Evolutionary conservation across 2,888 invertebrate species (phyloP).

Genomic region (Catocala nupta): DNA sequence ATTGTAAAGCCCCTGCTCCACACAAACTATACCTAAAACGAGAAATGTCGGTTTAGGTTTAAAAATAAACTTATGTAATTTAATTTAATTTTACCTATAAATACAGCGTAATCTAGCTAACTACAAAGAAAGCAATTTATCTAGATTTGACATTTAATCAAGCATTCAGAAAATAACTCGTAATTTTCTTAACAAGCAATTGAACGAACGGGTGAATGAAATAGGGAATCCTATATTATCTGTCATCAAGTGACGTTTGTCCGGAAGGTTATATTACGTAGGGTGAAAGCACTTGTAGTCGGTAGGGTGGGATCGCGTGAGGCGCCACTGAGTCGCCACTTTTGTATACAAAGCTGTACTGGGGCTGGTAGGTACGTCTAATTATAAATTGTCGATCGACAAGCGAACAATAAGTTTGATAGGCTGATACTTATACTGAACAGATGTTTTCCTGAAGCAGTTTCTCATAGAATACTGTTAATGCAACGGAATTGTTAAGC

Average conservation of each 20-base stretch:
- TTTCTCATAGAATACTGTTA: constrained; percentile 6
- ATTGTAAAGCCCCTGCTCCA: too few species aligned
- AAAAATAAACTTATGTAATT: too few species aligned
- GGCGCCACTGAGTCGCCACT: constrained; percentile 63
- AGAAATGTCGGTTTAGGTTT: too few species aligned
- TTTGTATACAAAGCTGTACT: constrained; percentile 47
- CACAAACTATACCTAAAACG: too few species aligned
- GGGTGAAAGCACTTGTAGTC: constrained; percentile 53
- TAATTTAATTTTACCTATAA: too few species aligned
- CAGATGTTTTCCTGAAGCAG: constrained; percentile 24
- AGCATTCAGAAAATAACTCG: constrained; percentile 1
- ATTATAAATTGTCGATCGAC: constrained; percentile 50
- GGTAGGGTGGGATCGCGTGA: constrained; percentile 63
- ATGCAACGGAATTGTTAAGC: background rate
- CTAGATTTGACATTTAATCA: too few species aligned
- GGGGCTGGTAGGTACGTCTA: constrained; percentile 47
- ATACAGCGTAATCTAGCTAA: too few species aligned
- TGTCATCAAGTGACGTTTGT: constrained; percentile 52
- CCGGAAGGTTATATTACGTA: constrained; percentile 48
- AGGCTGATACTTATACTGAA: constrained; percentile 32
- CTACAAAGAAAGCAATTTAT: too few species aligned
- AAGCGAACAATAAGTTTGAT: constrained; percentile 34
- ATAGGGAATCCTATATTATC: constrained; percentile 45
- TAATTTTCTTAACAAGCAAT: constrained; percentile 18
- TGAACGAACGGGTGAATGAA: constrained; percentile 50